phyloP scores from a whole-genome alignment of 1,140 invertebrate species.

The Temnothorax curvispinosus region DNA sequence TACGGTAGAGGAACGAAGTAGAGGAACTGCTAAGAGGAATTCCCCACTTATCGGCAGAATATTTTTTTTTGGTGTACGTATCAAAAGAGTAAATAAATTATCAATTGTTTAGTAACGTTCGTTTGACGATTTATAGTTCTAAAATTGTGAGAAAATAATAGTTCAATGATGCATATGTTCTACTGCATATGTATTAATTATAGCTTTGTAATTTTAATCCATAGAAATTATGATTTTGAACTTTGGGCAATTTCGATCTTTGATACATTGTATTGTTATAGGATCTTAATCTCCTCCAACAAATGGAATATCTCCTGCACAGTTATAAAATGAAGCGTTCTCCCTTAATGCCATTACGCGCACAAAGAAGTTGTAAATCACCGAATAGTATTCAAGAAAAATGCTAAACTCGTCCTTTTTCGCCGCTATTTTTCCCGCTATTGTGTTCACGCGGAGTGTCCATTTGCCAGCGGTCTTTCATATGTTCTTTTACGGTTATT shows the following conservation, averaged over 20 bases:
- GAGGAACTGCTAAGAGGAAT: no score
- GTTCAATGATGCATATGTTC: neutral
- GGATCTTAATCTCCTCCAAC: neutral
- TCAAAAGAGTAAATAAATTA: neutral
- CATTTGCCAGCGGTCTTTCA: constrained; percentile 26
- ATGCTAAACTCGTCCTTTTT: neutral
- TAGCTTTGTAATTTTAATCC: neutral
- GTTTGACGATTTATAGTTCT: neutral
- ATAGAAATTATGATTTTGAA: neutral
- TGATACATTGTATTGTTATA: neutral
- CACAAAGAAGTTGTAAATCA: neutral
- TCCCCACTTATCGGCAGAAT: no score
- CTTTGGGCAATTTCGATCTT: neutral
- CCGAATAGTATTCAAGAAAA: neutral
- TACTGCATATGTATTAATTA: neutral
- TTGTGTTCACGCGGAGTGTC: constrained; percentile 17
- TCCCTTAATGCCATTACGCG: no score
- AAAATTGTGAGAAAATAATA: neutral
- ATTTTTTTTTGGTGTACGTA: no score
- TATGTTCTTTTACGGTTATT: constrained; percentile 42
- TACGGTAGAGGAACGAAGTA: no score
- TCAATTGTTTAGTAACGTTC: neutral
- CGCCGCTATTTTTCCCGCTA: constrained; percentile 10
- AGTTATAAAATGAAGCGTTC: neutral
- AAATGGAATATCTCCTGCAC: no score